Conservation (phyloP, 2,888 invertebrate genomes). For the Pammene fasciana region DNA sequence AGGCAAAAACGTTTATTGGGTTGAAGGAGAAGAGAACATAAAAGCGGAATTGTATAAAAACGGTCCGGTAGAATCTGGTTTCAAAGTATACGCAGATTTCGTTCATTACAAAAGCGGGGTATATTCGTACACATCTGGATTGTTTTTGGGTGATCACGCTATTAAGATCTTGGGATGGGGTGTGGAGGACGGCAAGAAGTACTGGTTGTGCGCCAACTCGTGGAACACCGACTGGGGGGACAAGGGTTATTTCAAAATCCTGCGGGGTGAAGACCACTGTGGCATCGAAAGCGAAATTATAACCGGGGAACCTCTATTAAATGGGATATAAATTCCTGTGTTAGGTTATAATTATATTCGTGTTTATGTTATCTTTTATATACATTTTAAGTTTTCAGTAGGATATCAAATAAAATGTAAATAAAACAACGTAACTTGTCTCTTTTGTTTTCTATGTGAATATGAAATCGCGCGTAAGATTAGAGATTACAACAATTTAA, state of each 20-base stretch:
- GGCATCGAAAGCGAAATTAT: not conserved
- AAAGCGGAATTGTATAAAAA: not conserved
- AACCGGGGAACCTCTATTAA: not conserved
- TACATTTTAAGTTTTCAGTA: no score
- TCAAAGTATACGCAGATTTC: not conserved
- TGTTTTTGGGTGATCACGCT: not conserved
- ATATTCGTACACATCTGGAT: not conserved
- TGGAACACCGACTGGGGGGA: conserved; percentile 2
- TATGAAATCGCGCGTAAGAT: no score
- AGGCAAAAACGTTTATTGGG: not conserved
- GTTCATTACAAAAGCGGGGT: not conserved
- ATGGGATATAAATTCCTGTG: not conserved
- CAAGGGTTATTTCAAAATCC: not conserved
- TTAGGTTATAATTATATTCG: no score
- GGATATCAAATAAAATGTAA: no score
- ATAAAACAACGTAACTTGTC: no score
- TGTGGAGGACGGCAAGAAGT: not conserved
- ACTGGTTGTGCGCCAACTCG: not conserved
- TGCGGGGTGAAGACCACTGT: conserved; percentile 1
- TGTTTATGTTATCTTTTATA: no score
- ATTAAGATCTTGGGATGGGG: not conserved
- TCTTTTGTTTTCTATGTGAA: no score
- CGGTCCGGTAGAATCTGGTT: not conserved
- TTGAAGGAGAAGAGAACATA: not conserved
- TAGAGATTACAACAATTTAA: no score